Percentiles rank a stretch among this genome's conserved stretches.
Conservation (phyloP, 2,113 vertebrate genomes). For the Leptodactylus fuscus region DNA sequence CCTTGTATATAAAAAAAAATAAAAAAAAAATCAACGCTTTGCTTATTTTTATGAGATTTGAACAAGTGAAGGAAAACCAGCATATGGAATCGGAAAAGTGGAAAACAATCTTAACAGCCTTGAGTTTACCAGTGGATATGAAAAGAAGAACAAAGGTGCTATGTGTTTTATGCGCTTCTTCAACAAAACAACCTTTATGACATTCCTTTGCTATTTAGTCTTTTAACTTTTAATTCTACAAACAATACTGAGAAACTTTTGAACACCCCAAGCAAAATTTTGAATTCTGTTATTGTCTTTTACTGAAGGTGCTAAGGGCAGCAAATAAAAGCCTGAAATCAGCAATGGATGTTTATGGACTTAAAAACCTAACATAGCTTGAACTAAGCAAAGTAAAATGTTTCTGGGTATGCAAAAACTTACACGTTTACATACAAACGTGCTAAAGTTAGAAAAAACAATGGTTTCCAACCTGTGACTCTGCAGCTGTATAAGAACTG, state of each 20-base stretch:
- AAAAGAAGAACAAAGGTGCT: background rate
- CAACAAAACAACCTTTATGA: background rate
- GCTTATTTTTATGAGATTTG: constrained; percentile 1
- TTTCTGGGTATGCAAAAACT: no score
- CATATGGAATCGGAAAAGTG: background rate
- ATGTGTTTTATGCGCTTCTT: background rate
- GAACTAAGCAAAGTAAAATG: no score
- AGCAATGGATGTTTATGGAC: background rate
- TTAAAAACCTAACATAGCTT: no score
- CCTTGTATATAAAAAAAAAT: background rate
- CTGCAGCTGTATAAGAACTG: no score
- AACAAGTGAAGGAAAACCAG: background rate
- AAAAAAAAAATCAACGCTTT: background rate
- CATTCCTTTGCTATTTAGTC: background rate
- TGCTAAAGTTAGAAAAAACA: no score
- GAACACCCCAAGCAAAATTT: background rate
- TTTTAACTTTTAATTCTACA: background rate
- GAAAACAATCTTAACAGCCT: background rate
- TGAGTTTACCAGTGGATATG: background rate
- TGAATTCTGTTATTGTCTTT: background rate
- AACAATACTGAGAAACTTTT: background rate
- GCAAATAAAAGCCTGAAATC: background rate
- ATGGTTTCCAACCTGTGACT: no score
- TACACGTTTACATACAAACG: no score
- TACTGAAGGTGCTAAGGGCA: background rate